These are phyloP conservation scores for Phalanger gymnotis DNA, from an alignment of 2,797 vertebrate species.

Conservation along the genomic window DNA sequence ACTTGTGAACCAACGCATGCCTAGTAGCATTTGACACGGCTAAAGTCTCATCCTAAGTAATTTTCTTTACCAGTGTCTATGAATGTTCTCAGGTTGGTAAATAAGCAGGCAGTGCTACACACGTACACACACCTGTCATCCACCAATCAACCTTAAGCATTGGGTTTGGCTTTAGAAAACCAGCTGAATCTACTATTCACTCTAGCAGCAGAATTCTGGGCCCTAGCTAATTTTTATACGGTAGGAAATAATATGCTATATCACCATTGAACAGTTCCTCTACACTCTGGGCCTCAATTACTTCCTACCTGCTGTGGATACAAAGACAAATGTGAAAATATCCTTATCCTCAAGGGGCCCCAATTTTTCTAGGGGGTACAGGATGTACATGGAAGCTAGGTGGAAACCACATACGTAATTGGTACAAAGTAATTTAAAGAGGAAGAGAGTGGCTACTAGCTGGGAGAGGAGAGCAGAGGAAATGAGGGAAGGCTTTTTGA, in stretches of 20 bases:
- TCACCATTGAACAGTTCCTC: neutral
- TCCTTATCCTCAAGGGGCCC: neutral
- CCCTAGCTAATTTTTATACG: neutral
- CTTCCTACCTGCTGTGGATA: neutral
- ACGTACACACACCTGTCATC: neutral
- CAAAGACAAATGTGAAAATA: neutral
- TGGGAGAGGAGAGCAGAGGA: neutral
- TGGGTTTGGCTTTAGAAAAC: neutral
- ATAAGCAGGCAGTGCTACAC: neutral
- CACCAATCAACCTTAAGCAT: neutral
- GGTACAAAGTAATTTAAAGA: neutral
- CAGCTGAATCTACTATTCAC: no score
- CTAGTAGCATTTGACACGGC: neutral
- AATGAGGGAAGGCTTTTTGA: neutral
- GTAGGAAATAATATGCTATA: neutral
- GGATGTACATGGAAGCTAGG: neutral
- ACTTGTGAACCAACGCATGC: neutral
- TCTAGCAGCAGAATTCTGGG: neutral
- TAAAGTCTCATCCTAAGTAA: neutral
- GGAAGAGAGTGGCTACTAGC: neutral
- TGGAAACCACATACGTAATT: neutral
- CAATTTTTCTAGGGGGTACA: neutral
- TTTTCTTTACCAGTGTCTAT: neutral
- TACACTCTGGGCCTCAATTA: neutral
- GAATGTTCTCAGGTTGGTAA: neutral